Evolutionary conservation across 2,113 vertebrate genomes (phyloP), one percentile per base, ranked within the genome.

Genomic region (Perccottus glenii): DNA sequence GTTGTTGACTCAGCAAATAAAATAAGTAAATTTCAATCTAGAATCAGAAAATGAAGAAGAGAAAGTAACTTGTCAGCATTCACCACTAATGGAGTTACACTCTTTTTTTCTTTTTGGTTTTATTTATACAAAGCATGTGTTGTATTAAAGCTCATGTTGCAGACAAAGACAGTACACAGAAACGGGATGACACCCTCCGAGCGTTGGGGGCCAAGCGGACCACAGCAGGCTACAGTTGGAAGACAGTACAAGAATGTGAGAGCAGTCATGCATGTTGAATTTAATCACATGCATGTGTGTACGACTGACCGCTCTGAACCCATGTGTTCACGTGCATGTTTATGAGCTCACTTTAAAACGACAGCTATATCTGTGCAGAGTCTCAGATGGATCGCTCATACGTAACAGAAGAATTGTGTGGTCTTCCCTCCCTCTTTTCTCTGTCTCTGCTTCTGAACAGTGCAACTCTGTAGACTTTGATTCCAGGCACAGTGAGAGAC

Each of bases 171-270:
- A 47, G 8, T 11, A 47, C 27, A 32, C 58, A 42, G 52, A 36
- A 9, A 38, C n/a, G 60, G 42, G 65, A 70, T 60, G 81, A 85
- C 73, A 83, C 74, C 80, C 38, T 85, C 44, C 0, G 69, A 64
- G 45, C 83, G 81, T 2, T 56, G 67, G 62, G 82, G 77, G 83
- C 86, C 87, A 61, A 9, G 19, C 53, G 76, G 82, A 85, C 81
- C 87, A 73, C 66, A 56, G 77, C 52, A 9, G 40, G 57, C 64
- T 3, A 44, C 56, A 65, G 64, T 49, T 40, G 50, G 57, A 66
- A 51, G 50, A 48, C 35, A 12, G 64, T 16, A 42, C 46, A 52
- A 14, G 59, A 68, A 42, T 65, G 60, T 63, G 51, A 16, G 74
- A 40, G 59, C 62, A 71, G 67, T 70, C 72, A 73, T 77, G 84